phyloP scores from a whole-genome alignment of 2,113 vertebrate species.

The Dermatemys mawii region DNA sequence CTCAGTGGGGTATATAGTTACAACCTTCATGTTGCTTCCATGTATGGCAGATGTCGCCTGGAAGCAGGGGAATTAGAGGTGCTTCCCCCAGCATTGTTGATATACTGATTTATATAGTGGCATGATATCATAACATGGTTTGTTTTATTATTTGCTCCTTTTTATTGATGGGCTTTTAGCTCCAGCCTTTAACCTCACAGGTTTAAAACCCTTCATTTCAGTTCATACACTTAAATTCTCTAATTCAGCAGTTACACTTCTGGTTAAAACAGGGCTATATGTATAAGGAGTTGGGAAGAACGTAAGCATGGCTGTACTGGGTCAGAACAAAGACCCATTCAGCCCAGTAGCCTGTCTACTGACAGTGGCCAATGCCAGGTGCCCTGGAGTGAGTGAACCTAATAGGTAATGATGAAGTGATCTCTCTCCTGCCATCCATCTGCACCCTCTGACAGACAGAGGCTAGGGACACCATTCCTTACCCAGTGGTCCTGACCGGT shows the following conservation, averaged over 20 bases:
- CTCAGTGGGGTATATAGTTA: constrained; percentile 4
- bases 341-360: no score
- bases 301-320: no score
- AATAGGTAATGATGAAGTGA: no score
- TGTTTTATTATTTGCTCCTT: not conserved
- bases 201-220: not conserved
- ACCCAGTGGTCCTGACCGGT: not conserved
- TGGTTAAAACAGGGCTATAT: not conserved
- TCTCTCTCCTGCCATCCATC: no score
- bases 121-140: accelerated
- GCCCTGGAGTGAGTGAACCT: no score
- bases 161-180: not conserved
- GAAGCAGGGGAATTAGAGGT: not conserved
- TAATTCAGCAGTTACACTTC: not conserved
- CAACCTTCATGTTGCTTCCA: constrained; percentile 5
- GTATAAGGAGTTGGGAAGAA: not conserved
- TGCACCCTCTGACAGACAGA: no score
- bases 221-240: not conserved
- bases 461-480: no score
- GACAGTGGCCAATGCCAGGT: no score
- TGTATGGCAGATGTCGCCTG: constrained; percentile 3
- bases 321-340: no score
- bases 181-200: not conserved
- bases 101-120: accelerated
- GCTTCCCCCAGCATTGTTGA: not conserved